A percentile compares a stretch with the other conserved stretches of the same genome.
Conservation (phyloP, 2,113 vertebrate genomes). For the Bothrops jararaca region DNA sequence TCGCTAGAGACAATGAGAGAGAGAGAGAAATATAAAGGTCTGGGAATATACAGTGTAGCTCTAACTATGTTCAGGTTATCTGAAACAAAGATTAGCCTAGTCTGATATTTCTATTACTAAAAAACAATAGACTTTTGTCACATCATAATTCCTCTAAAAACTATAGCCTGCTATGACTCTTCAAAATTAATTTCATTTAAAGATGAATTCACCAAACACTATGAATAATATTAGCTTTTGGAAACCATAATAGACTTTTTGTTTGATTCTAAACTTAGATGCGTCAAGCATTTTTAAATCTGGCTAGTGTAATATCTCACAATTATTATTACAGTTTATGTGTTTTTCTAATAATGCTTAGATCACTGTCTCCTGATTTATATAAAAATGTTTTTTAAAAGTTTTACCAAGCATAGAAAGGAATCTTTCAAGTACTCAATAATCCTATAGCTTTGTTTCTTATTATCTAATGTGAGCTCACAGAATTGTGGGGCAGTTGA, state of each 20-base stretch:
- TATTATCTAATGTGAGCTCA: conserved; percentile 73
- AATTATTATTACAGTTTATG: conserved; percentile 58
- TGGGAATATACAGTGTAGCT: background rate
- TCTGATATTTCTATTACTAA: conserved; percentile 1
- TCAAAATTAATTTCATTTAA: conserved; percentile 31
- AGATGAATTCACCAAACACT: conserved; percentile 19
- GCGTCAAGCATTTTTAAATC: conserved; percentile 52
- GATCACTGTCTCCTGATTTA: conserved; percentile 61
- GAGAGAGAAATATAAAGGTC: background rate
- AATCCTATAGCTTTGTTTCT: conserved; percentile 67
- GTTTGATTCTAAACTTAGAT: conserved; percentile 37
- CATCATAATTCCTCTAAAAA: conserved; percentile 19
- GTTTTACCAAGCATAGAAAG: conserved; percentile 48
- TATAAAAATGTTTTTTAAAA: conserved; percentile 55
- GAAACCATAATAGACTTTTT: conserved; percentile 5
- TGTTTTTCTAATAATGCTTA: conserved; percentile 54
- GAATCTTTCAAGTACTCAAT: conserved; percentile 61
- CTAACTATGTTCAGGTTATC: background rate
- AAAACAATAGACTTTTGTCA: background rate
- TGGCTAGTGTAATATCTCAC: conserved; percentile 44
- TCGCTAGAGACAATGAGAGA: background rate
- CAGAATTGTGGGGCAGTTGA: conserved; percentile 72
- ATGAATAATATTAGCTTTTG: conserved; percentile 16
- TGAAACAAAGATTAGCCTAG: background rate
- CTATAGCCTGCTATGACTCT: background rate